phyloP scores from a whole-genome alignment of 2,113 vertebrate species.

The Oxyura jamaicensis region DNA sequence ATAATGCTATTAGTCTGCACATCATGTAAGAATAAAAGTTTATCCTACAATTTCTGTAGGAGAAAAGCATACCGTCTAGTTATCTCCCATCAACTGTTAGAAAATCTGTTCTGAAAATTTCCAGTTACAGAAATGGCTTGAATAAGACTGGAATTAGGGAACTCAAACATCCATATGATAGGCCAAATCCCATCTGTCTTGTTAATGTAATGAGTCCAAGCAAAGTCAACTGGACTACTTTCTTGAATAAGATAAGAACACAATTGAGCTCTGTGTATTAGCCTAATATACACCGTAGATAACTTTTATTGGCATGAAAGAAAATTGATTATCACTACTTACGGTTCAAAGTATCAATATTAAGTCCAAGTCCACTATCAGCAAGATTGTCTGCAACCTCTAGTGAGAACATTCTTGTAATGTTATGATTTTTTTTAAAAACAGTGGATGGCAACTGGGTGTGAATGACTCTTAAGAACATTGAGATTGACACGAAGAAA shows the following conservation, averaged over 20 bases:
- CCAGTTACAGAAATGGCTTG: not conserved
- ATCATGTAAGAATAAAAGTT: not conserved
- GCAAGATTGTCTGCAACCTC: fast-evolving
- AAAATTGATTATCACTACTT: not conserved
- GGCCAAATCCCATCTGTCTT: not conserved
- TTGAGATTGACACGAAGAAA: fast-evolving
- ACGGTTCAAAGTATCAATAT: not conserved
- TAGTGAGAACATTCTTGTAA: not conserved
- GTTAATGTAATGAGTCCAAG: not conserved
- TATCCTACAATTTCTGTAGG: not conserved
- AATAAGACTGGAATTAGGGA: not conserved
- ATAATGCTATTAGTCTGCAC: fast-evolving
- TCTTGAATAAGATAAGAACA: not conserved
- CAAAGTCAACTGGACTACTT: not conserved
- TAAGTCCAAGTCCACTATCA: not conserved
- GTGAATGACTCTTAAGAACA: not conserved
- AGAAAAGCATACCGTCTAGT: not conserved
- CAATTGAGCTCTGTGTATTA: not conserved
- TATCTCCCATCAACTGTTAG: not conserved
- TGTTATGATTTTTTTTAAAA: fast-evolving
- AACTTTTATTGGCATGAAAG: not conserved
- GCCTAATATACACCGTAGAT: not conserved
- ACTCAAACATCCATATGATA: not conserved
- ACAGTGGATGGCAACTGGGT: not conserved
- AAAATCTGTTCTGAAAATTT: not conserved